These are phyloP conservation scores for Ageneiosus marmoratus DNA, from an alignment of 2,113 vertebrate genomes.

Conservation along the genomic window DNA sequence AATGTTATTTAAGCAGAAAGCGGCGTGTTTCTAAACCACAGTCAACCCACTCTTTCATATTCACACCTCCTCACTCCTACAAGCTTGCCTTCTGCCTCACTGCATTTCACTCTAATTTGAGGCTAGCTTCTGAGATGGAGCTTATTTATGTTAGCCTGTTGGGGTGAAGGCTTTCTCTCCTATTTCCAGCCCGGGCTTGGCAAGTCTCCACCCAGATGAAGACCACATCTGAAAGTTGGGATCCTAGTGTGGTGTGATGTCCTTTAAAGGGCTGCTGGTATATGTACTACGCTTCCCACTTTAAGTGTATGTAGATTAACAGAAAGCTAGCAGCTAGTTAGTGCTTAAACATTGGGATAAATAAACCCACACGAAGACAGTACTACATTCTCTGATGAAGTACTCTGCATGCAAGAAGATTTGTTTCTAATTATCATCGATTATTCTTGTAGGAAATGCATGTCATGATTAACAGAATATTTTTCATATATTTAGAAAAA, in stretches of 20 bases:
- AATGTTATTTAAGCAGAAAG: slow-evolving; percentile 33
- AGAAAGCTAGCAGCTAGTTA: neutral
- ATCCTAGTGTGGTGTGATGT: slow-evolving; percentile 14
- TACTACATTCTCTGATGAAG: neutral
- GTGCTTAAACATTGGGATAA: neutral
- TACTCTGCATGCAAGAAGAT: neutral
- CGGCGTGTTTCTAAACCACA: slow-evolving; percentile 30
- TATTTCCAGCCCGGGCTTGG: slow-evolving; percentile 72
- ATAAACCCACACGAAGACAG: neutral
- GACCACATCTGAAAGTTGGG: slow-evolving; percentile 66
- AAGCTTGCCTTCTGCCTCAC: slow-evolving; percentile 58
- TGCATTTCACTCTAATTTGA: slow-evolving; percentile 69
- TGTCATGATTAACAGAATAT: neutral
- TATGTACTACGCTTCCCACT: slow-evolving; percentile 35
- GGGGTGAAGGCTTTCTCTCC: slow-evolving; percentile 64
- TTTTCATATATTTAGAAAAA: neutral
- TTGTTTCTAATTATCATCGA: neutral
- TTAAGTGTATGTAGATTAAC: slow-evolving; percentile 21
- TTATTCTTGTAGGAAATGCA: neutral
- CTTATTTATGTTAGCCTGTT: slow-evolving; percentile 67
- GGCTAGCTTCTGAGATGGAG: slow-evolving; percentile 65
- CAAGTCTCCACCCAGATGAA: slow-evolving; percentile 68
- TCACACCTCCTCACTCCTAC: slow-evolving; percentile 54
- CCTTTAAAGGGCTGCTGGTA: slow-evolving; percentile 40
- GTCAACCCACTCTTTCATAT: slow-evolving; percentile 53